Base-by-base conservation (phyloP, 1,140 invertebrate species). In the Aphidius ervi region DNA sequence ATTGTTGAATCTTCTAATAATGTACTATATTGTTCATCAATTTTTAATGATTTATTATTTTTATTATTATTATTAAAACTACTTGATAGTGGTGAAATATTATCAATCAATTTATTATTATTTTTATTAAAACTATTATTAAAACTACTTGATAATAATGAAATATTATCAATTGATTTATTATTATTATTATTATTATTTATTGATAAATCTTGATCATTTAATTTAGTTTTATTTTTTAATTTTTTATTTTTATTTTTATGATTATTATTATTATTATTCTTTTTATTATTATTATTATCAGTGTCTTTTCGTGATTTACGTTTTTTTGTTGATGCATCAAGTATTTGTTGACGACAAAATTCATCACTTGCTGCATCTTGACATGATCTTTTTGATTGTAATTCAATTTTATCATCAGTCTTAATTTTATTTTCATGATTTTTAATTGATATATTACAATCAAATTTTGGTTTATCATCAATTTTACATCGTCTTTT, bases 361-460 rank as follows among this genome's bases (percentile, higher is more conserved):
- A 68, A 65, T 9, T 75, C 73, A 47, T 78, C 75, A 63, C 65
- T 69, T 9, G 70, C 69, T 4, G 70, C 65, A 5, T 65, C 67
- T 55, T 77, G 71, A 61, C 76, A 77, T 6, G 73, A 72, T 23
- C 71, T 69, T 62, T 74, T 78, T 2, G 70, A 69, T 3, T 65
- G 58, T 9, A 59, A 64, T 3, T 61, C 66, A 20, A 58, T 65
- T 41, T 43, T 62, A 1, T 23, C 60, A 9, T 58, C 54, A 8
- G 50, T 8, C 41, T 46, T 37, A 42, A 41, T 23, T 37, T 57
- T 50, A 46, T 43, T 16, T 59, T 49, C 46, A n/a, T 5, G 47
- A 41, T 56, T 55, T 52, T 49, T 43, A 10, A 43, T 46, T 37
- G 56, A 9, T 46, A 41, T 20, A n/a, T 70, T 68, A 58, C 74